Percentiles rank a stretch among this genome's conserved stretches.
Evolutionary conservation across 2,888 invertebrate species (phyloP).

Genomic region (Tinea trinotella): DNA sequence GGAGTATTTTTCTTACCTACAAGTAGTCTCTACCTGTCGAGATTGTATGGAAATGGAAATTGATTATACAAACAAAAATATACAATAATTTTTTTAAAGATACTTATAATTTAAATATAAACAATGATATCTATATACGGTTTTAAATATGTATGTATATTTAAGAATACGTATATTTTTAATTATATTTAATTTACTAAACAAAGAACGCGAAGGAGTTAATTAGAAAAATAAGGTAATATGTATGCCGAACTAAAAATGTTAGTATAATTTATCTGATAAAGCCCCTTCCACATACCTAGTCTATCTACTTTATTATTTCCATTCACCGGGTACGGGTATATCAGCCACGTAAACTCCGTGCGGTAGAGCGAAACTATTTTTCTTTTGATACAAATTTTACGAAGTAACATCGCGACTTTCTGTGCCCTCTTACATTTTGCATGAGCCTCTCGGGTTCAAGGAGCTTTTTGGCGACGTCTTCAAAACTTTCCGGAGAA

Average conservation of each 20-base stretch:
- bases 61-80: background rate
- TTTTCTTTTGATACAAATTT: slow-evolving; percentile 39
- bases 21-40: background rate
- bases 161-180: no score
- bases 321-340: background rate
- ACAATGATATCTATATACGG: no score
- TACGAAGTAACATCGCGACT: slow-evolving; percentile 30
- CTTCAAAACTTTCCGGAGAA: slow-evolving; percentile 17
- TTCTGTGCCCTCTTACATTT: slow-evolving; percentile 44
- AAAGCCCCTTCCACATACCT: background rate
- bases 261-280: no score
- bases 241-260: no score
- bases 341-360: slow-evolving; percentile 17
- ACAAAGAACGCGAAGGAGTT: no score
- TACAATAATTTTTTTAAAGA: no score
- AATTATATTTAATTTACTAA: no score
- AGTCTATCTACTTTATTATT: background rate
- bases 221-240: no score
- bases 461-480: slow-evolving; percentile 13
- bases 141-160: no score
- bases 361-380: slow-evolving; percentile 29
- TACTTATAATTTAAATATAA: no score
- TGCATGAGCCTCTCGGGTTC: slow-evolving; percentile 46
- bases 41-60: background rate
- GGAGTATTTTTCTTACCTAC: slow-evolving; percentile 12